A percentile compares a stretch with the other conserved stretches of the same genome.
phyloP scores from a whole-genome alignment of 64 coral and sea anemone genomes.

The Montipora capricornis region DNA sequence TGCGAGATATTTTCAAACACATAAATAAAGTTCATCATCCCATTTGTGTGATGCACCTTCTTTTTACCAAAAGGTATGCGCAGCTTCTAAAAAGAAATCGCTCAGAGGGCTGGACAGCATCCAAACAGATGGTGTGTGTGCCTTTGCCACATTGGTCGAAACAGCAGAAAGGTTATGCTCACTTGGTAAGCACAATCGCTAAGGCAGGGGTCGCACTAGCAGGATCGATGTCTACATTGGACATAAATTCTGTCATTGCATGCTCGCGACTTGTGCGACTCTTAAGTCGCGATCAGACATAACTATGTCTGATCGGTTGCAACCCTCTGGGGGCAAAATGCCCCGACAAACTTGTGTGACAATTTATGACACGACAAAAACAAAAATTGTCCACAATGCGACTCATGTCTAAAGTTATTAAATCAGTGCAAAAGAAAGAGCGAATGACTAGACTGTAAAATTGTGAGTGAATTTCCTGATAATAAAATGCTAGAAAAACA shows the following conservation, averaged over 20 bases:
- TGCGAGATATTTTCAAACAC: too few relatives aligned
- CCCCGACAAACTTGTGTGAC: too few relatives aligned
- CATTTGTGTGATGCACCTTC: neutral
- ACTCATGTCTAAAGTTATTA: neutral
- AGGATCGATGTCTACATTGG: too few relatives aligned
- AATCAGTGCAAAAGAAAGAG: conserved; percentile 10
- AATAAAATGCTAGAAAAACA: conserved; percentile 28
- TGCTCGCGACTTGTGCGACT: too few relatives aligned
- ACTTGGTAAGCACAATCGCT: conserved; percentile 1
- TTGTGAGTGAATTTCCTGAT: conserved; percentile 3
- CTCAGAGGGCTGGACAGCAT: conserved; percentile 66
- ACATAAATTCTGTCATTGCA: too few relatives aligned
- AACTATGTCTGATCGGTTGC: neutral
- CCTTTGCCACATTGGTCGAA: conserved; percentile 48
- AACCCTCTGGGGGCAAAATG: too few relatives aligned
- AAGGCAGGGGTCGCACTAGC: too few relatives aligned
- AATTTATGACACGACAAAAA: too few relatives aligned
- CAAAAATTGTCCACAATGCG: too few relatives aligned
- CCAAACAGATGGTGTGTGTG: conserved; percentile 45
- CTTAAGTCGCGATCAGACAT: neutral
- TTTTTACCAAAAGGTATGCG: neutral
- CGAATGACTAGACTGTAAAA: neutral
- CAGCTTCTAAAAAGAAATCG: conserved; percentile 59
- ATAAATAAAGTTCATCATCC: too few relatives aligned
- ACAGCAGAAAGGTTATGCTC: neutral